A percentile compares a stretch with the other conserved stretches of the same genome.
phyloP scores from a whole-genome alignment of 2,113 vertebrate species.

The Glareola pratincola region DNA sequence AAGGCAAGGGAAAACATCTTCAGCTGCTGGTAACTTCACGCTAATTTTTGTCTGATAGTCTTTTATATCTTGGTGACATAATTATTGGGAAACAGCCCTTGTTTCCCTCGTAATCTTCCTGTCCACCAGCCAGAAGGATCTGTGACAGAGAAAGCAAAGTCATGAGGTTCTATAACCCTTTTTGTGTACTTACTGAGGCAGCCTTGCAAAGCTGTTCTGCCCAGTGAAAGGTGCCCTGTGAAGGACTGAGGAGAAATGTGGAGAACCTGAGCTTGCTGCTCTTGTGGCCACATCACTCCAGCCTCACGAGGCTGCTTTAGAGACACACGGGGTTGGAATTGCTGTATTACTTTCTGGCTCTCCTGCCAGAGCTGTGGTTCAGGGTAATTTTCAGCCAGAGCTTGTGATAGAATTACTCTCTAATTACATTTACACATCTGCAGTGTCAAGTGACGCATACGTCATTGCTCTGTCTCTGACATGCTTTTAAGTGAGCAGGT shows the following conservation, averaged over 20 bases:
- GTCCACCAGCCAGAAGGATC: slow-evolving; percentile 98
- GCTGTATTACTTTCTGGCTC: neutral
- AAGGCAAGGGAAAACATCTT: neutral
- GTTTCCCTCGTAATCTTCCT: slow-evolving; percentile 91
- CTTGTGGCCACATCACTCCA: neutral
- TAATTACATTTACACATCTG: neutral
- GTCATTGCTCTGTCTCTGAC: neutral
- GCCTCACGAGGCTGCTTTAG: neutral
- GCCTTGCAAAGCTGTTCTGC: neutral
- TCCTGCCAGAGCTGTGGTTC: neutral
- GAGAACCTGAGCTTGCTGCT: neutral
- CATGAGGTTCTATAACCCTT: neutral
- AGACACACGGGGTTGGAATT: neutral
- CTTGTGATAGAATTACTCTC: neutral
- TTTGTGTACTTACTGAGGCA: neutral
- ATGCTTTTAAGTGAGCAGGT: neutral
- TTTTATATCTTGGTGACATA: slow-evolving; percentile 92
- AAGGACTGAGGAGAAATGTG: neutral
- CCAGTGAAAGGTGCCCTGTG: no score
- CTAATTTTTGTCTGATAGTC: neutral
- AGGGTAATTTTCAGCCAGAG: neutral
- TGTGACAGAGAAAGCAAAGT: slow-evolving; percentile 39
- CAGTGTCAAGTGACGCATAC: neutral
- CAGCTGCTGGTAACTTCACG: neutral
- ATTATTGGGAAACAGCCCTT: slow-evolving; percentile 98